A percentile compares a stretch with the other conserved stretches of the same genome.
Conservation (phyloP, 2,797 vertebrate genomes). For the Phrynocephalus forsythii region DNA sequence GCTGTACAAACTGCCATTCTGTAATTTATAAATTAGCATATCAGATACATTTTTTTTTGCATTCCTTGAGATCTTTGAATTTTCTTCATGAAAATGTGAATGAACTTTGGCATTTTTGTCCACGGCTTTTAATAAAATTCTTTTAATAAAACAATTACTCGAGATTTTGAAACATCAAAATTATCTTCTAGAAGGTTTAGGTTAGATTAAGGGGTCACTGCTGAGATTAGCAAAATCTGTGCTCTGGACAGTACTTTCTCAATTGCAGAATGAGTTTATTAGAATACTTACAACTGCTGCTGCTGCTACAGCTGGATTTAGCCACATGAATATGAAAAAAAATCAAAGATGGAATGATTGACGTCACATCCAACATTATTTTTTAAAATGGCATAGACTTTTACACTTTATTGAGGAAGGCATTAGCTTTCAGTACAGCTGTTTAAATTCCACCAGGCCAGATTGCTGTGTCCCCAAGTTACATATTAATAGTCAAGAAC, state of each 20-base stretch:
- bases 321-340: constrained; percentile 1
- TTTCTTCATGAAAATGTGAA: background rate
- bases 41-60: background rate
- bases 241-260: background rate
- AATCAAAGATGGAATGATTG: background rate
- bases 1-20: background rate
- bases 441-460: constrained; percentile 28
- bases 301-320: constrained; percentile 21
- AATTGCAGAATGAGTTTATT: background rate
- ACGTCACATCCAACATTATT: background rate
- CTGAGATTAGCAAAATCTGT: background rate
- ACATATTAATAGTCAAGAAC: constrained; percentile 47
- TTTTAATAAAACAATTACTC: background rate
- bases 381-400: constrained; percentile 5
- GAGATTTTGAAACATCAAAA: background rate
- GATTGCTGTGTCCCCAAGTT: constrained; percentile 37
- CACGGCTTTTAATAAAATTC: background rate
- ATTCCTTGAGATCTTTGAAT: background rate
- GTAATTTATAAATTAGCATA: background rate
- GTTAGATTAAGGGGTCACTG: background rate
- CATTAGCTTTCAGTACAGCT: constrained; percentile 12
- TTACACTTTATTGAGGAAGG: constrained; percentile 40
- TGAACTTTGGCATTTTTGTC: background rate
- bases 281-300: background rate
- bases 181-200: background rate